Percentiles rank a stretch among this genome's conserved stretches.
phyloP scores from a whole-genome alignment of 2,113 vertebrate species.

The Budorcas taxicolor region DNA sequence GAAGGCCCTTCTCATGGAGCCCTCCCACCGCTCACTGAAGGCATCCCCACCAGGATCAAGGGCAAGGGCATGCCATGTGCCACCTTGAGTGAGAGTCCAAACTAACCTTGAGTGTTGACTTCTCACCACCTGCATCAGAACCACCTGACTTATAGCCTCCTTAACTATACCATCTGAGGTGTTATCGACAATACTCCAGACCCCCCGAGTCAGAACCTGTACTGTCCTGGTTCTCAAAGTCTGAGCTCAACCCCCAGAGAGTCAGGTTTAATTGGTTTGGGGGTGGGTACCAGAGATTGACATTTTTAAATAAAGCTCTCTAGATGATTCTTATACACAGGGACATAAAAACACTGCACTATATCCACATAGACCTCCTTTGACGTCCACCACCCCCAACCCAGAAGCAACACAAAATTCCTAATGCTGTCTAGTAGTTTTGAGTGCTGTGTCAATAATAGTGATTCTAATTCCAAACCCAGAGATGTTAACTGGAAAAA shows the following conservation, averaged over 20 bases:
- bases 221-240: not conserved
- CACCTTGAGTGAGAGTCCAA: not conserved
- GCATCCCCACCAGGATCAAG: not conserved
- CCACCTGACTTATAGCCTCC: not conserved
- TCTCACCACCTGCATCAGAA: not conserved
- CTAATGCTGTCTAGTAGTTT: not conserved
- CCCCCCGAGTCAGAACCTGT: not conserved
- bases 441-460: not conserved
- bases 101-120: not conserved
- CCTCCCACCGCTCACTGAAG: not conserved
- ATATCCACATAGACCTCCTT: rapidly evolving
- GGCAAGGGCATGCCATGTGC: not conserved
- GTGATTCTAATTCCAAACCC: not conserved
- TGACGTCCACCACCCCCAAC: not conserved
- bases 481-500: not conserved
- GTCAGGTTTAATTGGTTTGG: not conserved
- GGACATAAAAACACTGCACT: not conserved
- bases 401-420: not conserved
- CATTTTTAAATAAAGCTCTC: not conserved
- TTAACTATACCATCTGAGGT: not conserved
- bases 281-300: too few relatives aligned
- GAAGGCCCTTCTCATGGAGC: not conserved
- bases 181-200: not conserved
- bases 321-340: not conserved
- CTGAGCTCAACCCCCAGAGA: not conserved